Evolutionary conservation across 2,888 invertebrate species (phyloP).

Genomic region (Atethmia centrago): DNA sequence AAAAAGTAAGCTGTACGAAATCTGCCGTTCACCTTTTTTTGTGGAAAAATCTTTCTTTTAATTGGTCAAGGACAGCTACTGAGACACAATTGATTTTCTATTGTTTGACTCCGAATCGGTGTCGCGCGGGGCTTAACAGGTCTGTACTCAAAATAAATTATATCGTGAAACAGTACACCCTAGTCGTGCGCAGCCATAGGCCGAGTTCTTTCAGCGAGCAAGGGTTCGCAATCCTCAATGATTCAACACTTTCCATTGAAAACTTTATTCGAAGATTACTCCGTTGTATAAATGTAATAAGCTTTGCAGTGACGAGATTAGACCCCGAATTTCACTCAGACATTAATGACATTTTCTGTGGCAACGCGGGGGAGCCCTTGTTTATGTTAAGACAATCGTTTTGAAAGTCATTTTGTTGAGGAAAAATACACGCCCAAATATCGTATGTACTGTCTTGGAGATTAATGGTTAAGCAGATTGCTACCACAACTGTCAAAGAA

Average conservation of each 20-base stretch:
- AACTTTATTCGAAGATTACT: slow-evolving; percentile 90
- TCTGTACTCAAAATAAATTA: background rate
- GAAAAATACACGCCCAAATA: slow-evolving; percentile 73
- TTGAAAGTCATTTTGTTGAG: slow-evolving; percentile 88
- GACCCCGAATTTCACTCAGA: slow-evolving; percentile 89
- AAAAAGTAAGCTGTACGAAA: too few species aligned
- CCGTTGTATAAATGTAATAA: slow-evolving; percentile 90
- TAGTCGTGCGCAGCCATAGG: slow-evolving; percentile 67
- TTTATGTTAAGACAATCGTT: slow-evolving; percentile 87
- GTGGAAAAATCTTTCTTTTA: background rate
- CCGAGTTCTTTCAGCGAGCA: slow-evolving; percentile 84
- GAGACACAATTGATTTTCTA: too few species aligned
- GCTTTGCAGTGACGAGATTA: slow-evolving; percentile 90
- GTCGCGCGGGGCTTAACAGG: too few species aligned
- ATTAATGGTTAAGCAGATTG: background rate
- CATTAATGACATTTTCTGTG: slow-evolving; percentile 90
- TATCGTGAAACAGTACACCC: slow-evolving; percentile 58
- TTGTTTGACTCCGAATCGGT: too few species aligned
- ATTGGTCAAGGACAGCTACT: too few species aligned
- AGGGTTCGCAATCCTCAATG: slow-evolving; percentile 89
- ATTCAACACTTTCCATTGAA: slow-evolving; percentile 89
- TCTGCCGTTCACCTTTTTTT: too few species aligned
- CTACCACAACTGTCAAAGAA: background rate
- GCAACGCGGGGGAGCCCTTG: slow-evolving; percentile 82
- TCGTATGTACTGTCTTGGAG: slow-evolving; percentile 47